Evolutionary conservation across 2,888 invertebrate species (phyloP), one percentile per base, ranked within the genome.

Genomic region (Brenthis hecate): DNA sequence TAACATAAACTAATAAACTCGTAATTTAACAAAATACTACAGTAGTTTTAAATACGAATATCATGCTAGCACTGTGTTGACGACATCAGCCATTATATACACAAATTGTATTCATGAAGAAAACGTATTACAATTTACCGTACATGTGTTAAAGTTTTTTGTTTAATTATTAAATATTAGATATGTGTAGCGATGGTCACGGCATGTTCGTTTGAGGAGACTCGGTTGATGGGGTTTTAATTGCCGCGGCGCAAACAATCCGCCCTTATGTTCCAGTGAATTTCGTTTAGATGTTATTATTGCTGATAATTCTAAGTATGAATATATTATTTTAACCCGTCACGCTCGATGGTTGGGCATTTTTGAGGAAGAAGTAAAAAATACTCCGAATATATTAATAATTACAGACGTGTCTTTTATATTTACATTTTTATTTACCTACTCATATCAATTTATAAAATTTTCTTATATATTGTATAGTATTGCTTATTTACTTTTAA

Each of bases 111-210:
- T 43, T 43, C 36, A 43, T 11, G 8, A 43, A 43, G 36, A 43
- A 43, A 43, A 43, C 11, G n/a, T 53, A 16, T 16, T 53, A n/a
- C 16, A 54, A 36, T 43, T 62, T 62, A 62, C 53, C 36, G 55
- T 47, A 58, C 57, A 68, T 54, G 36, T 47, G 14, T 43, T 43
- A 51, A 62, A 61, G 36, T 65, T 56, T 53, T 61, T 58, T 61
- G 56, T 55, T 66, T 73, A 70, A 69, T 73, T 75, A 66, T 55
- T 65, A 58, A 70, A 68, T 73, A 71, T 88, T 84, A 89, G 87
- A 91, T 90, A 81, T 85, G 84, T 78, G 79, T 78, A 81, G 81
- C 76, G 91, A 88, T 91, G 81, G 92, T 91, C 85, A 90, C 87
- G 89, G 81, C 83, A 80, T 79, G 76, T 83, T 78, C 81, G 69